phyloP scores from a whole-genome alignment of 2,113 vertebrate species.

The Agapornis roseicollis region DNA sequence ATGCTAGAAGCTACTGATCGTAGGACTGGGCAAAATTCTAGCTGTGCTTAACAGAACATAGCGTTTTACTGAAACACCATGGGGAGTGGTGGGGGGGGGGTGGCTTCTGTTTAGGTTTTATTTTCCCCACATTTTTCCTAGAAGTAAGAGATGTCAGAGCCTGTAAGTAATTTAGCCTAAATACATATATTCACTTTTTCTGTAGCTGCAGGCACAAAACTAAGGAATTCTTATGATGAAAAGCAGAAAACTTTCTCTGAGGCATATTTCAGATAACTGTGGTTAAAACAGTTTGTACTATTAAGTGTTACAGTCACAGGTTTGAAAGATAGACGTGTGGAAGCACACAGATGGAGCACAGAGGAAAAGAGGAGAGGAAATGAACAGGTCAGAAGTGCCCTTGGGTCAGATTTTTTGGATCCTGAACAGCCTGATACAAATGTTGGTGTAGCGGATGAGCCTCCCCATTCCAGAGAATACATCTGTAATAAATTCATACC shows the following conservation, averaged over 20 bases:
- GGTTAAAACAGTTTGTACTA: background rate
- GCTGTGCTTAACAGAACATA: background rate
- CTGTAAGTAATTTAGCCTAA: background rate
- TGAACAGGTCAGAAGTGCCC: background rate
- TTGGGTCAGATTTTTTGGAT: background rate
- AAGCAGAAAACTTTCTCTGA: background rate
- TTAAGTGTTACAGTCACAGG: background rate
- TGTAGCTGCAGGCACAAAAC: background rate
- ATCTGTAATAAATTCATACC: background rate
- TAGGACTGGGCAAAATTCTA: background rate
- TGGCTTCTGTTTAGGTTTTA: background rate
- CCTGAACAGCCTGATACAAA: background rate
- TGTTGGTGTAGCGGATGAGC: background rate
- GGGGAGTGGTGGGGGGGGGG: too few species aligned
- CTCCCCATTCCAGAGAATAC: background rate
- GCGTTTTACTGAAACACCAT: background rate
- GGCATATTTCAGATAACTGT: background rate
- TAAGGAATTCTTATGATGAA: background rate
- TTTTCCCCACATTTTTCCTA: rapidly evolving
- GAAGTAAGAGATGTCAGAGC: background rate
- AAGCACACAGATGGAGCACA: background rate
- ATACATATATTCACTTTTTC: background rate
- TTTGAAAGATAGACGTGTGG: background rate
- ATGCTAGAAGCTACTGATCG: background rate
- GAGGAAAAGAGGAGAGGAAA: background rate